Evolutionary conservation across 2,113 vertebrate species (phyloP).

Genomic region (Sinocyclocheilus anophthalmus): DNA sequence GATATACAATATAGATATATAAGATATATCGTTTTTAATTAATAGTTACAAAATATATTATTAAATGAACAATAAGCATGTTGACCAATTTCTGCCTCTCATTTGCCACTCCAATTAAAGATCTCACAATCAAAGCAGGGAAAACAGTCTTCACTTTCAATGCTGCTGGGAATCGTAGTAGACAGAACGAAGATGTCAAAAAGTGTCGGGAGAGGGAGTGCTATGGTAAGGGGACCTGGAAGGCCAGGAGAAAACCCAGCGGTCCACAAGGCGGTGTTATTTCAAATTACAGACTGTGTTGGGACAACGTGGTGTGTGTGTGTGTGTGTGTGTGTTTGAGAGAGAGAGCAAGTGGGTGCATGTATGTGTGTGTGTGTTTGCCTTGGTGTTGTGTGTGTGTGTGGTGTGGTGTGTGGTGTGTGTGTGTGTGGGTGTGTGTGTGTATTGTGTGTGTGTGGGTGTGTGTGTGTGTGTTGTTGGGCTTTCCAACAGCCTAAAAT

Average conservation of each 20-base stretch:
- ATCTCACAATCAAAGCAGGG: background rate
- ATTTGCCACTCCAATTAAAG: too few species aligned
- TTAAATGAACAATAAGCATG: background rate
- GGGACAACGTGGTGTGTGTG: constrained; percentile 33
- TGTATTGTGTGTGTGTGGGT: too few species aligned
- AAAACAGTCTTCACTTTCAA: background rate
- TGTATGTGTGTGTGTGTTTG: too few species aligned
- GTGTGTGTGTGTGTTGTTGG: constrained; percentile 52
- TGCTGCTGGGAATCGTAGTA: background rate
- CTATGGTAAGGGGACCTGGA: constrained; percentile 21
- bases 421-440: too few species aligned
- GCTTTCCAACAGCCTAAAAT: constrained; percentile 77
- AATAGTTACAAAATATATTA: background rate
- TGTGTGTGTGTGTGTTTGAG: background rate
- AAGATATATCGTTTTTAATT: too few species aligned
- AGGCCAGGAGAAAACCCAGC: constrained; percentile 19
- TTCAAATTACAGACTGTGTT: constrained; percentile 47
- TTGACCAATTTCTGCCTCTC: too few species aligned
- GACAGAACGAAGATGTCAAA: background rate
- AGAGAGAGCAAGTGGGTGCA: too few species aligned
- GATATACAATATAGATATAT: too few species aligned
- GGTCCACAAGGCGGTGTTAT: constrained; percentile 34
- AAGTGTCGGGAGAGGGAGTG: background rate
- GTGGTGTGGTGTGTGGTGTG: too few species aligned
- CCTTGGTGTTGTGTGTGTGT: too few species aligned